Percentiles rank a stretch among this genome's conserved stretches.
phyloP scores from a whole-genome alignment of 2,113 vertebrate genomes.

The Ifrita kowaldi region DNA sequence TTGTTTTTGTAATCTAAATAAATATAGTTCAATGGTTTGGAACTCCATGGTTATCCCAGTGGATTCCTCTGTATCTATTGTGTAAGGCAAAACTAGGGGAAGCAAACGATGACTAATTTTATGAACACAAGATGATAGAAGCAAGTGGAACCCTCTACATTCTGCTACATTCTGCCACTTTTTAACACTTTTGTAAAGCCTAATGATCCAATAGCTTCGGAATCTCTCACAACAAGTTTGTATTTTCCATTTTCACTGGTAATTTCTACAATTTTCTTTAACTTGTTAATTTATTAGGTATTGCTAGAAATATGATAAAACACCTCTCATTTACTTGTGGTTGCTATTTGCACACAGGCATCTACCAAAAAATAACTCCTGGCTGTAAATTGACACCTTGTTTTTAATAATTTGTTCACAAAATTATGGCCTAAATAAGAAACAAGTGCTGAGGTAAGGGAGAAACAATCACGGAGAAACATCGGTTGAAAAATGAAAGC shows the following conservation, averaged over 20 bases:
- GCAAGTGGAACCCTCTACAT: neutral
- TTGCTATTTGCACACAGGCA: neutral
- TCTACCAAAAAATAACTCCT: neutral
- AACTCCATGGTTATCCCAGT: constrained; percentile 9
- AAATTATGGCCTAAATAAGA: neutral
- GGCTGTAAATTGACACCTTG: neutral
- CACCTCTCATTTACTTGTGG: neutral
- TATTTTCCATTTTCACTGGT: neutral
- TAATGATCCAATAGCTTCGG: neutral
- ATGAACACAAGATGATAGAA: neutral
- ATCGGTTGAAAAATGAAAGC: neutral
- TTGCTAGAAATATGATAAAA: neutral
- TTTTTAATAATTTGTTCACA: neutral
- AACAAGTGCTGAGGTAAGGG: neutral
- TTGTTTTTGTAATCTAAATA: constrained; percentile 54
- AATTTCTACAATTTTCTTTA: neutral
- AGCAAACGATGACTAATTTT: constrained; percentile 54
- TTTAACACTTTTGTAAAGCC: neutral
- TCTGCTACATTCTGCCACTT: neutral
- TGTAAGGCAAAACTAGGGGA: constrained; percentile 21
- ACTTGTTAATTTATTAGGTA: neutral
- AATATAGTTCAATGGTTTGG: constrained; percentile 47
- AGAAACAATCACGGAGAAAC: neutral
- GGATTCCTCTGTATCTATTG: constrained; percentile 47
- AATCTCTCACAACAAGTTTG: neutral